Percentiles rank a stretch among this genome's conserved stretches.
These are phyloP conservation scores for Ascaphus truei DNA, from an alignment of 2,113 vertebrate genomes.

Conservation along the genomic window DNA sequence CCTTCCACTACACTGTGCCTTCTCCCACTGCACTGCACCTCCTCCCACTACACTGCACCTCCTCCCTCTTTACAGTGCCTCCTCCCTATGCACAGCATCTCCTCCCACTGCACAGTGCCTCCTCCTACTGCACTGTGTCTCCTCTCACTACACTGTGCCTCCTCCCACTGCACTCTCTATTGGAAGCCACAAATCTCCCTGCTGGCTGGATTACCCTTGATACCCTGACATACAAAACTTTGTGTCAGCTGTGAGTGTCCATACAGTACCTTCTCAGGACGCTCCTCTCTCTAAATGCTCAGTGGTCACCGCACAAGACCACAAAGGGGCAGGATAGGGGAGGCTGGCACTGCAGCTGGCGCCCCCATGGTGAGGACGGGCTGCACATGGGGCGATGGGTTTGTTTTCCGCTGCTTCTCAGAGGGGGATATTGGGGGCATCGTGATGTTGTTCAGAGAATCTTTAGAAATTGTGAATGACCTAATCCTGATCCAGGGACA, in stretches of 20 bases:
- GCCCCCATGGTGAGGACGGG: background rate
- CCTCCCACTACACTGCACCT: no score
- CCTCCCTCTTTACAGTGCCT: no score
- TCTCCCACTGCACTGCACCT: no score
- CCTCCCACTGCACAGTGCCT: background rate
- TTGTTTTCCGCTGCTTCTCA: slow-evolving; percentile 38
- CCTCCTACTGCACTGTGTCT: background rate
- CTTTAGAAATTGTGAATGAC: slow-evolving; percentile 40
- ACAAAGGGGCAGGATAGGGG: background rate
- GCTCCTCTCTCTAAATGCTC: background rate
- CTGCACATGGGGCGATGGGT: slow-evolving; percentile 27
- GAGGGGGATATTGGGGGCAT: slow-evolving; percentile 6
- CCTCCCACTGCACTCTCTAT: no score
- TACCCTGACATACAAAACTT: background rate
- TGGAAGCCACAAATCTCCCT: background rate
- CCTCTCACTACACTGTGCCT: no score
- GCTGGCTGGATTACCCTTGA: slow-evolving; percentile 1
- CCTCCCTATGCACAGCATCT: background rate
- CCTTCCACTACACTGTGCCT: no score
- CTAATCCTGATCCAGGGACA: slow-evolving; percentile 45
- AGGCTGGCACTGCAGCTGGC: background rate
- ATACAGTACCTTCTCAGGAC: background rate
- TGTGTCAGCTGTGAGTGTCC: background rate
- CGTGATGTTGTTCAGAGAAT: slow-evolving; percentile 17
- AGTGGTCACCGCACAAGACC: background rate